Base-by-base conservation (phyloP, 2,113 vertebrate genomes). In the Cyanoramphus novaezelandiae region DNA sequence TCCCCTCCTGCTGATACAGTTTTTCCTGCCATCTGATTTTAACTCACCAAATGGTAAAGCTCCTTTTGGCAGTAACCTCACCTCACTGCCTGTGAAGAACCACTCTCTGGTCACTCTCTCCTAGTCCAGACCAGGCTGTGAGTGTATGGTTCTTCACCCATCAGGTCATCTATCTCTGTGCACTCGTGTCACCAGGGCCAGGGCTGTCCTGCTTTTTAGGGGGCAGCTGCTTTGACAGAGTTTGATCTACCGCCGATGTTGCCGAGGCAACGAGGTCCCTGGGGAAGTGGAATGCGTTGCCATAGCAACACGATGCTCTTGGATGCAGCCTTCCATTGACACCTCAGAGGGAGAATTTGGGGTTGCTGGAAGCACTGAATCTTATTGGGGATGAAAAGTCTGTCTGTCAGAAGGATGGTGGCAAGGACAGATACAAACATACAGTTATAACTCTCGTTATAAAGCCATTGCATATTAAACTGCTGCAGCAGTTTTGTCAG, bases 211-310 rank as follows among this genome's bases (percentile, higher is more conserved):
- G 60, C 7, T 74, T 92, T 84, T 46, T 28, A 20, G 12, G 81
- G 44, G 44, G 37, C 79, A 86, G 70, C 89, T 76, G 82, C 84
- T 92, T 44, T 10, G 37, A 83, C 69, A 23, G 27, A 9, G 47
- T 95, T 89, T 65, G 74, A 76, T 87, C 63, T 68, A 10, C 43
- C 8, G 2, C 85, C 1, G 9, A 24, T 87, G 87, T 97, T 86
- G 9, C 96, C 78, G 77, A 95, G 97, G 96, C 93, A 97, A 97
- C 93, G 6, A 1, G 5, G 70, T 93, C 95, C 93, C 93, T 13
- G 4, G 88, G 82, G 94, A 95, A 85, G 86, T 44, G 53, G 72
- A 94, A 93, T 60, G 85, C 12, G 93, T 92, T 97, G 90, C 94
- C 17, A 6, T 29, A 57, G 93, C 92, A 95, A 97, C 91, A 3